phyloP scores from a whole-genome alignment of 2,797 vertebrate species.

The Protosalanx chinensis region DNA sequence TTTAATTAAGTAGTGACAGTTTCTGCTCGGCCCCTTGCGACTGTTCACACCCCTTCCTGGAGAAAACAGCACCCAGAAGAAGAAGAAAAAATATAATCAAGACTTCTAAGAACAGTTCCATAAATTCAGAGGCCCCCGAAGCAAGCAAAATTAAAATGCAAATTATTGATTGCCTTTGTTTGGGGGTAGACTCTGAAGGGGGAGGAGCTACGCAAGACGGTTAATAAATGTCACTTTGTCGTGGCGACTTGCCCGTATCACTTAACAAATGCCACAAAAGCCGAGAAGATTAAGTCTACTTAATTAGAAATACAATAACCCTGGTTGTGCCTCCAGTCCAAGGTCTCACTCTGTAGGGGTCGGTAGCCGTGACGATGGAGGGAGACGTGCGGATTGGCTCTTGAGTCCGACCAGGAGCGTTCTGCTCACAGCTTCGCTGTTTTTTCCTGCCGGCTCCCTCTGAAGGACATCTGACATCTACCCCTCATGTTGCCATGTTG shows the following conservation, averaged over 20 bases:
- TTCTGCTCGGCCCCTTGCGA: slow-evolving; percentile 27
- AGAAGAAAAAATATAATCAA: slow-evolving; percentile 21
- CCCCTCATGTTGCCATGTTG: slow-evolving; percentile 8
- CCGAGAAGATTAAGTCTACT: slow-evolving; percentile 58
- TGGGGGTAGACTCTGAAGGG: slow-evolving; percentile 15
- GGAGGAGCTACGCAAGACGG: not conserved
- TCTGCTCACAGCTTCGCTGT: not conserved
- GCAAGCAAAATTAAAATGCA: slow-evolving; percentile 46
- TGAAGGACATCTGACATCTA: not conserved
- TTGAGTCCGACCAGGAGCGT: slow-evolving; percentile 41
- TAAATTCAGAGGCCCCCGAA: slow-evolving; percentile 30
- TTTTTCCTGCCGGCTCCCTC: not conserved
- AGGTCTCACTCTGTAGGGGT: slow-evolving; percentile 51
- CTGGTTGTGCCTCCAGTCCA: slow-evolving; percentile 62
- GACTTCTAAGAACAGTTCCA: slow-evolving; percentile 18
- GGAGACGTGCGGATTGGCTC: slow-evolving; percentile 50
- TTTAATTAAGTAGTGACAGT: slow-evolving; percentile 52
- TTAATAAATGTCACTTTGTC: slow-evolving; percentile 42
- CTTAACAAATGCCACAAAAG: slow-evolving; percentile 56
- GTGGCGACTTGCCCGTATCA: slow-evolving; percentile 50
- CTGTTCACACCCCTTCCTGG: slow-evolving; percentile 23
- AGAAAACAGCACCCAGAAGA: slow-evolving; percentile 7
- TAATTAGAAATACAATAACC: slow-evolving; percentile 74
- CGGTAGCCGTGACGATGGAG: slow-evolving; percentile 53
- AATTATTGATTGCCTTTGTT: slow-evolving; percentile 40